Base-by-base conservation (phyloP, 2,797 vertebrate genomes). In the Poeciliopsis paucimaculata region DNA sequence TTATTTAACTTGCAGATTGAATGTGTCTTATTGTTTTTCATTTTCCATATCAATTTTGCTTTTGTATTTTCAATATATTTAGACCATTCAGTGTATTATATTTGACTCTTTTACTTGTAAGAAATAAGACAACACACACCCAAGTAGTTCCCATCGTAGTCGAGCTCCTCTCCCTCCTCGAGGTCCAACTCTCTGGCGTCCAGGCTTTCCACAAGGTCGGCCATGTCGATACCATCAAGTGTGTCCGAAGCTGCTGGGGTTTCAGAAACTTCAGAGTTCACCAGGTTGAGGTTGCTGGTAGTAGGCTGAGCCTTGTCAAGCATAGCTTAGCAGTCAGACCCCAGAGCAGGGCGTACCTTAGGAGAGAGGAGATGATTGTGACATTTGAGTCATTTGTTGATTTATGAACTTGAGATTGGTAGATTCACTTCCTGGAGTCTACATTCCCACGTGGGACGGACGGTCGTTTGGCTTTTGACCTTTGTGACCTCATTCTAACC, bases 131-230 rank as follows among this genome's bases (percentile, higher is more conserved):
- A 34, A 18, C 4, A 82, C 93, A 91, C 77, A 97, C 97, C 94
- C 0, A 94, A 45, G 45, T 85, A 87, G 88, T 91, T 94, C 45
- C 92, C 88, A 16, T 98, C 97, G 0, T 85, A 87, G 53, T 99
- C 98, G 0, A 94, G 93, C 83, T 99, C 98, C 57, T 98, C 97
- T 51, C 95, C 97, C 2, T 98, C 98, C 2, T 77, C 95, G 0
- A 98, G 92, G 83, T 97, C 97, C 79, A 99, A 96, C 83, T 99
- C 98, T 76, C 96, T 95, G 23, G 97, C 95, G 84, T 99, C 98
- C 87, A 99, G 93, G 88, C 95, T 98, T 92, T 99, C 98, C 15
- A 98, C 97, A 1, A 98, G 91, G 47, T 97, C 96, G 36, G 95
- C 96, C 97, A 99, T 98, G 0, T 72, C 80, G 80, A 92, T 88